A percentile compares a stretch with the other conserved stretches of the same genome.
Conservation (phyloP, 2,113 vertebrate species). For the Oreochromis aureus region DNA sequence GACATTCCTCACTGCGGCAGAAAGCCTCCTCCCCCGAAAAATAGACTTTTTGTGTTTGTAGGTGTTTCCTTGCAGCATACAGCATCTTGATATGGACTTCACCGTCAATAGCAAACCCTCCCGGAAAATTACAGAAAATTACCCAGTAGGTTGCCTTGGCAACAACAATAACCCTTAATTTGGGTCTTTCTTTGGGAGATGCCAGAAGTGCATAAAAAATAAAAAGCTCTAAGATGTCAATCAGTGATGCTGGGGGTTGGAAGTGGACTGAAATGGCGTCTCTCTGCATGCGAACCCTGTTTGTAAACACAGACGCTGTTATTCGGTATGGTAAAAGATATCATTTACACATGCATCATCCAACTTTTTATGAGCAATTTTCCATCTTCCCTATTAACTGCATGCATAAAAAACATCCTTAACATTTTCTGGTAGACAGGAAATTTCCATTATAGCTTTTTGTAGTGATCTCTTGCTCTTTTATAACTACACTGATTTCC, state of each 20-base stretch:
- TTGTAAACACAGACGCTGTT: conserved; percentile 11
- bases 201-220: conserved; percentile 33
- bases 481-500: conserved; percentile 34
- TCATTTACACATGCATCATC: neutral
- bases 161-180: conserved; percentile 75
- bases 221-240: conserved; percentile 4
- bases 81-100: conserved; percentile 14
- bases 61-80: neutral
- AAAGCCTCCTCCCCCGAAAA: neutral
- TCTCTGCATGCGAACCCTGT: neutral
- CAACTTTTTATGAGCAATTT: neutral
- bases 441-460: neutral
- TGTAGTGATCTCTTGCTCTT: neutral
- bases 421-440: neutral
- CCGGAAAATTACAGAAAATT: conserved; percentile 70
- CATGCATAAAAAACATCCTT: neutral
- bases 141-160: conserved; percentile 68
- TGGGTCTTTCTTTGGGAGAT: conserved; percentile 57
- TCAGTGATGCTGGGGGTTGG: neutral
- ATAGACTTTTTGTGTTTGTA: neutral
- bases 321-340: neutral
- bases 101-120: conserved; percentile 39
- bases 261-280: neutral
- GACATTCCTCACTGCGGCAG: neutral
- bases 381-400: neutral